These are phyloP conservation scores for Zosterops hypoxanthus DNA, from an alignment of 2,113 vertebrate genomes.

Conservation along the genomic window DNA sequence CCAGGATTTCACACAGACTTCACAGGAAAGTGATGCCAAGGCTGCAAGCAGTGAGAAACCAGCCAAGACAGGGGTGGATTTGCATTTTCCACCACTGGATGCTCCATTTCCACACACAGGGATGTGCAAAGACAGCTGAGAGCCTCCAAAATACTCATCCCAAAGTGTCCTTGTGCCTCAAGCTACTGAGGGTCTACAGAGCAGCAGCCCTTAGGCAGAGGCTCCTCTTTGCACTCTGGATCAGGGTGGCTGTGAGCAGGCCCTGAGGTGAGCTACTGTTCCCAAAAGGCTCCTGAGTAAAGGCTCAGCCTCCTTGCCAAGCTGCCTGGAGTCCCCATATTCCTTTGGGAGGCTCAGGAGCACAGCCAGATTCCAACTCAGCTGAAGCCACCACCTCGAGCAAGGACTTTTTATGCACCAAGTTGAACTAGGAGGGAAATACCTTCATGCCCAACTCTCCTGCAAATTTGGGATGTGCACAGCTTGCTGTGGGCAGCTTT, in stretches of 20 bases:
- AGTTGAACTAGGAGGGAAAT: not conserved
- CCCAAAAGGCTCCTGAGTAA: not conserved
- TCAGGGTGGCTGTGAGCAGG: not conserved
- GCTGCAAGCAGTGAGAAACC: accelerated
- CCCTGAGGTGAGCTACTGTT: not conserved
- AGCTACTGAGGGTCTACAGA: not conserved
- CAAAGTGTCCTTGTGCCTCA: not conserved
- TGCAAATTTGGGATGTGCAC: not conserved
- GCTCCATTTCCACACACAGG: not conserved
- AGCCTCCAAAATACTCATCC: not conserved
- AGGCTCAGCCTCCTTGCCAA: not conserved
- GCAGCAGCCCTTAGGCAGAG: not conserved
- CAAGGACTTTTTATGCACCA: not conserved
- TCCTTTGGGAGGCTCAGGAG: not conserved
- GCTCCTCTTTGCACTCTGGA: not conserved
- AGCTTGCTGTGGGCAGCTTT: not conserved
- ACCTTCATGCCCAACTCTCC: accelerated
- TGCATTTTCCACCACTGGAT: not conserved
- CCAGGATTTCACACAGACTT: not conserved
- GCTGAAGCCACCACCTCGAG: not conserved
- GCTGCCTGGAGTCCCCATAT: not conserved
- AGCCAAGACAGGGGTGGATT: not conserved
- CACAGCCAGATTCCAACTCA: not conserved
- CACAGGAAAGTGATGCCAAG: not conserved
- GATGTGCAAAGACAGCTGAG: not conserved